Percentiles rank a stretch among this genome's conserved stretches.
These are phyloP conservation scores for Chelmon rostratus DNA, from an alignment of 2,797 vertebrate genomes.

Conservation along the genomic window DNA sequence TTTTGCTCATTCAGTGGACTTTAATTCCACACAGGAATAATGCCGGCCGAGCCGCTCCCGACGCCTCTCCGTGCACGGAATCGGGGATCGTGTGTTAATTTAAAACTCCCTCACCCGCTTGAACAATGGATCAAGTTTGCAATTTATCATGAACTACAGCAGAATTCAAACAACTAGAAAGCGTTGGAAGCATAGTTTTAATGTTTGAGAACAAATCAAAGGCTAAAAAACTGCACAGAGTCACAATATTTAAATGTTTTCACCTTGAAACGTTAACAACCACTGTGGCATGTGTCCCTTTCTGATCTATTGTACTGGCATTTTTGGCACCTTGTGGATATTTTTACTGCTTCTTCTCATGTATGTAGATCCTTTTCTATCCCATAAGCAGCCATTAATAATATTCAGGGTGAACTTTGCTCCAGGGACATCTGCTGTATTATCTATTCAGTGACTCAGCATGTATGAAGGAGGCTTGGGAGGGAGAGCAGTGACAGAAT, in stretches of 20 bases:
- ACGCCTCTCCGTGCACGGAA: constrained; percentile 37
- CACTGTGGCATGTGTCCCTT: neutral
- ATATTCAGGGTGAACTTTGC: constrained; percentile 59
- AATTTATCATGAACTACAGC: constrained; percentile 41
- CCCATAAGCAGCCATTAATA: constrained; percentile 47
- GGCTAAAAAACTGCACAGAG: neutral
- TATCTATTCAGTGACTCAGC: constrained; percentile 73
- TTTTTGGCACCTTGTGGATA: constrained; percentile 8
- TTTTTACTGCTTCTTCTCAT: constrained; percentile 26
- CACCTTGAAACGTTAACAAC: constrained; percentile 35
- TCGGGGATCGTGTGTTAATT: constrained; percentile 46
- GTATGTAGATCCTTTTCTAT: constrained; percentile 23
- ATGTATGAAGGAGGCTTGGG: constrained; percentile 51
- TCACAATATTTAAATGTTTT: constrained; percentile 32
- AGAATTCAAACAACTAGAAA: constrained; percentile 40
- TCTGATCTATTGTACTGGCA: constrained; percentile 43
- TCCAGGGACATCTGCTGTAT: constrained; percentile 60
- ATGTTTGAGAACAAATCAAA: constrained; percentile 13
- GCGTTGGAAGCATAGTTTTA: constrained; percentile 5
- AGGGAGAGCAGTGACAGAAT: constrained; percentile 48
- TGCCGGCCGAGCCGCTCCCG: neutral
- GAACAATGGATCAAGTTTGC: constrained; percentile 41
- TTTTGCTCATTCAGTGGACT: constrained; percentile 57
- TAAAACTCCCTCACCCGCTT: constrained; percentile 38
- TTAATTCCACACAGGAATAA: constrained; percentile 57